Evolutionary conservation across 2,113 vertebrate species (phyloP).

Genomic region (Oophaga pumilio): DNA sequence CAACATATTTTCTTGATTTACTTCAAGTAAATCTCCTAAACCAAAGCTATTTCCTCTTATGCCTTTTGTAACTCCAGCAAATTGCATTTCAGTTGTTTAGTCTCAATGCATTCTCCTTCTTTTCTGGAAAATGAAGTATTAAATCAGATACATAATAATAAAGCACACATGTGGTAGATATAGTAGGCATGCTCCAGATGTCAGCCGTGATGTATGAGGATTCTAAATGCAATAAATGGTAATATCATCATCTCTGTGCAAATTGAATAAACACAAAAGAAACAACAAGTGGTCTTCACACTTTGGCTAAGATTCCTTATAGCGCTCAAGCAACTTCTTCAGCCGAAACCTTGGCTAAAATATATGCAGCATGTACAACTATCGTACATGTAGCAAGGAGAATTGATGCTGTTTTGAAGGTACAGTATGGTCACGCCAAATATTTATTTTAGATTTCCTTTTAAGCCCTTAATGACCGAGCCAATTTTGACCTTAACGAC

Average conservation of each 20-base stretch:
- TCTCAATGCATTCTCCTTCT: slow-evolving; percentile 9
- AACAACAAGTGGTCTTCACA: slow-evolving; percentile 31
- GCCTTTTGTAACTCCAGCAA: slow-evolving; percentile 45
- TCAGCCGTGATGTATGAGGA: slow-evolving; percentile 47
- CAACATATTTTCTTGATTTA: slow-evolving; percentile 26
- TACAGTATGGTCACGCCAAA: too few species aligned
- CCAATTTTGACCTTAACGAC: too few species aligned
- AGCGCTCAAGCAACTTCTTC: background rate
- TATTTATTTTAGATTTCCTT: too few species aligned
- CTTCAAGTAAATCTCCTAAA: slow-evolving; percentile 29
- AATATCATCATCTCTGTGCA: slow-evolving; percentile 24
- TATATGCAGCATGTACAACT: background rate
- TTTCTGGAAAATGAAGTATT: slow-evolving; percentile 50
- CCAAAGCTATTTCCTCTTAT: slow-evolving; percentile 46
- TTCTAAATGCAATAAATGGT: slow-evolving; percentile 51
- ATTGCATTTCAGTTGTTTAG: slow-evolving; percentile 48
- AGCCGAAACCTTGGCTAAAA: slow-evolving; percentile 9
- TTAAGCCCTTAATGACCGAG: too few species aligned
- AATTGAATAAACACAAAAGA: slow-evolving; percentile 43
- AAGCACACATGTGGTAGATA: slow-evolving; percentile 20
- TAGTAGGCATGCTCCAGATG: slow-evolving; percentile 26
- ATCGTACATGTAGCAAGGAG: background rate
- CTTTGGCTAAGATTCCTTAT: slow-evolving; percentile 21
- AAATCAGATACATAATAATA: slow-evolving; percentile 48
- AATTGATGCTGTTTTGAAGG: too few species aligned